These are phyloP conservation scores for Diplazon laetatorius DNA, from an alignment of 2,888 invertebrate genomes.

Conservation along the genomic window DNA sequence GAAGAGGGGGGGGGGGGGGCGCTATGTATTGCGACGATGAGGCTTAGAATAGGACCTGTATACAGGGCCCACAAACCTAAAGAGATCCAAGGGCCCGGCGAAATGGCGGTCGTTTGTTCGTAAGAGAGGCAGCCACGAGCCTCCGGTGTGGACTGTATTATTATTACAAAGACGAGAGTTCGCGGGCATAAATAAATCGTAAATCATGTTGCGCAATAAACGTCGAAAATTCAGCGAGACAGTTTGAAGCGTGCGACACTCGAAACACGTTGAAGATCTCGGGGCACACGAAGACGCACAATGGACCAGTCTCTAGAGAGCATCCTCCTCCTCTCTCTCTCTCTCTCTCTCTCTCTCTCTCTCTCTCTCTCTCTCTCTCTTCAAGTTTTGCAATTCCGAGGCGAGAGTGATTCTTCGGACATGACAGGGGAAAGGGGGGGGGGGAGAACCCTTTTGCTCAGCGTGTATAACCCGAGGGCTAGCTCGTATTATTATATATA, in stretches of 20 bases:
- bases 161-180: conserved; percentile 79
- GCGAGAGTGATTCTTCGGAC: conserved; percentile 49
- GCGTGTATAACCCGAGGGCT: conserved; percentile 45
- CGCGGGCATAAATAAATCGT: conserved; percentile 81
- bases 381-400: conserved; percentile 58
- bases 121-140: conserved; percentile 76
- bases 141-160: conserved; percentile 70
- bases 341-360: too few species aligned
- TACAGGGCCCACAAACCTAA: conserved; percentile 69
- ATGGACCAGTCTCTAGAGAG: conserved; percentile 51
- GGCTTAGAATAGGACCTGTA: neutral
- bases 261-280: conserved; percentile 29
- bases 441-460: conserved; percentile 46
- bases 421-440: too few species aligned
- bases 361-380: too few species aligned
- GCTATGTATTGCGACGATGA: conserved; percentile 66
- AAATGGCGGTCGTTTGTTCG: conserved; percentile 79
- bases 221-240: conserved; percentile 77
- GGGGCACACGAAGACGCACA: conserved; percentile 41
- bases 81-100: conserved; percentile 75
- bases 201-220: conserved; percentile 80
- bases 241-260: conserved; percentile 71
- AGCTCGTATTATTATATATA: conserved; percentile 20
- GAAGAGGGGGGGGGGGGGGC: neutral
- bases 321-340: too few species aligned